Base-by-base conservation (phyloP, 2,113 vertebrate genomes). In the Triplophysa tibetana region DNA sequence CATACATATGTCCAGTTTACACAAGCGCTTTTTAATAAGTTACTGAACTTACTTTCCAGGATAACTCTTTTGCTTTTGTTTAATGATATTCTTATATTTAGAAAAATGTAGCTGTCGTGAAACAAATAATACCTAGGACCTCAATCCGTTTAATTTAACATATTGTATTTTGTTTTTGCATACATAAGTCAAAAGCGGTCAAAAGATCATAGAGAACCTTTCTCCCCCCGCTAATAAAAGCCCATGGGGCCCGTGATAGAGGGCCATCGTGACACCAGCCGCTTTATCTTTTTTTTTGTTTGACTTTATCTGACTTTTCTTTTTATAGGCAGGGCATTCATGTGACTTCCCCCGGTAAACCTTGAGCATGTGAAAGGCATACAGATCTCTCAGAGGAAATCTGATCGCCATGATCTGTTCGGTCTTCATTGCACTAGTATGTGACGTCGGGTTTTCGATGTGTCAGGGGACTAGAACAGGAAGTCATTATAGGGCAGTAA, bases 191-290 rank as follows among this genome's bases (percentile, higher is more conserved):
- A 82, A 72, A 68, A 48, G 66, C 67, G 80, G 73, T 69, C 61
- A 56, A 67, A 78, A 75, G 66, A 83, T 86, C 87, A 86, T 78
- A 85, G 84, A 80, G 77, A 84, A 76, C 69, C 84, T 86, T n/a
- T n/a, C n/a, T 8, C 33, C 33, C 73, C n/a, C 70, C 7, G 83
- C 86, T 83, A 87, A 89, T 87, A 85, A 88, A n/a, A 82, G 76
- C 65, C 77, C 78, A 75, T 50, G 14, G 65, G 81, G 73, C 54
- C 88, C 88, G 82, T 89, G 88, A 89, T 91, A 88, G 87, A 89
- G 88, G 87, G 87, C 86, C 90, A 91, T 89, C 87, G 88, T 90
- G 91, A 91, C 88, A 89, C 83, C 83, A 85, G 88, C 85, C 86
- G 87, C 83, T 87, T 87, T 84, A 81, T n/a, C n/a, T n/a, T 29